Evolutionary conservation across 2,888 invertebrate species (phyloP).

Genomic region (Pardosa pseudoannulata): DNA sequence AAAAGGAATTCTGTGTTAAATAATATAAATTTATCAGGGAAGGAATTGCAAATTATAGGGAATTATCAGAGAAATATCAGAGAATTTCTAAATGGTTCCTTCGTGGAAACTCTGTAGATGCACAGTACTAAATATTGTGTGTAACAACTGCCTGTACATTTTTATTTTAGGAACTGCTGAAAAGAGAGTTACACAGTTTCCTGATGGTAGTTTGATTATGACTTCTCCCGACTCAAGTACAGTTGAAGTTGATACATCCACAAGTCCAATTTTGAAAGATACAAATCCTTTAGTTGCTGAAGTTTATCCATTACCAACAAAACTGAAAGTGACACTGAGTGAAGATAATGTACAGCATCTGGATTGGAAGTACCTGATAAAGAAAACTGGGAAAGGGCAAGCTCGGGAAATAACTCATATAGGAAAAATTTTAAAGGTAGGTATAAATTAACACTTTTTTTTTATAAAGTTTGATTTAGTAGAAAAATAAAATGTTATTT

Average conservation of each 20-base stretch:
- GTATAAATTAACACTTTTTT: background rate
- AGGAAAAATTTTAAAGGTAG: conserved; percentile 70
- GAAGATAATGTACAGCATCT: conserved; percentile 77
- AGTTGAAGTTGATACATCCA: conserved; percentile 73
- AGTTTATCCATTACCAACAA: conserved; percentile 72
- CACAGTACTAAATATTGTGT: too few relatives aligned
- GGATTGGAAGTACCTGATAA: conserved; percentile 78
- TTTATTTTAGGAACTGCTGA: conserved; percentile 47
- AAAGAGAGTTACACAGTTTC: conserved; percentile 71
- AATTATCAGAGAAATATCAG: too few relatives aligned
- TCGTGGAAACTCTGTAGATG: too few relatives aligned
- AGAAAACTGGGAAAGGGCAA: conserved; percentile 75
- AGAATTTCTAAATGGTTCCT: too few relatives aligned
- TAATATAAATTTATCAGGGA: too few relatives aligned
- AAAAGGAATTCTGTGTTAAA: too few relatives aligned
- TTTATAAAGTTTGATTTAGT: too few relatives aligned
- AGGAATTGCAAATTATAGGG: too few relatives aligned
- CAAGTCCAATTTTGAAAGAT: conserved; percentile 73
- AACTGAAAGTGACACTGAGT: conserved; percentile 67
- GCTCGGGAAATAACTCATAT: conserved; percentile 61
- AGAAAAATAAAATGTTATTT: too few relatives aligned
- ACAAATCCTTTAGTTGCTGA: conserved; percentile 72
- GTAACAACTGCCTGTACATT: too few relatives aligned
- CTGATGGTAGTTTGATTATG: conserved; percentile 66
- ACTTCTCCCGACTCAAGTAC: conserved; percentile 69